Base-by-base conservation (phyloP, 2,797 vertebrate species). In the Nannoperca australis region DNA sequence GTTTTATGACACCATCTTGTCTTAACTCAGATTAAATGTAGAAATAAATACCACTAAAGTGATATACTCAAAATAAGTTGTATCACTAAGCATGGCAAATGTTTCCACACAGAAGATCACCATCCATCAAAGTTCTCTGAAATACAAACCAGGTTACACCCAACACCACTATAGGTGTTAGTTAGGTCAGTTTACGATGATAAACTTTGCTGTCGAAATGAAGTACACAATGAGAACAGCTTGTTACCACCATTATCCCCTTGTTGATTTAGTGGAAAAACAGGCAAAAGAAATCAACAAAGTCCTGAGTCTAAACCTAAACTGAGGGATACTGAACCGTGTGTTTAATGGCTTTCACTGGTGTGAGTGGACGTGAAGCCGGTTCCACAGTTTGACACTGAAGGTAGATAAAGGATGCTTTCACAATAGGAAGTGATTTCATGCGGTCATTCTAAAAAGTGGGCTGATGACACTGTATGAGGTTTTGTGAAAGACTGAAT, bases 211-310 rank as follows among this genome's bases (percentile, higher is more conserved):
- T 73, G 42, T 24, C 3, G 59, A 49, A 67, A 62, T 51, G 10
- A 60, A 66, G 45, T 1, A 34, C 40, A 55, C n/a, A 66, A 55
- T 40, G 50, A 64, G 22, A 58, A 24, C 27, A 38, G 17, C 24
- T 55, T 68, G 24, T 30, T 14, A 34, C 3, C 12, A 38, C 44
- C 10, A 50, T 50, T 20, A 18, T 32, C 38, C 36, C 10, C 61
- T 66, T 51, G 15, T 59, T 67, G 49, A 60, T 59, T 71, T 65
- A 54, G 12, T n/a, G n/a, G n/a, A n/a, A n/a, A n/a, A n/a, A n/a
- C n/a, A n/a, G n/a, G n/a, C n/a, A n/a, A n/a, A n/a, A n/a, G 3
- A 53, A 53, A 64, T 68, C 18, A 49, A 40, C 22, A 53, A 32
- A 38, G 2, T 27, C 9, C 13, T 17, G 30, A 40, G 45, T n/a